Conservation (phyloP, 2,797 vertebrate genomes). For the Antrozous pallidus region DNA sequence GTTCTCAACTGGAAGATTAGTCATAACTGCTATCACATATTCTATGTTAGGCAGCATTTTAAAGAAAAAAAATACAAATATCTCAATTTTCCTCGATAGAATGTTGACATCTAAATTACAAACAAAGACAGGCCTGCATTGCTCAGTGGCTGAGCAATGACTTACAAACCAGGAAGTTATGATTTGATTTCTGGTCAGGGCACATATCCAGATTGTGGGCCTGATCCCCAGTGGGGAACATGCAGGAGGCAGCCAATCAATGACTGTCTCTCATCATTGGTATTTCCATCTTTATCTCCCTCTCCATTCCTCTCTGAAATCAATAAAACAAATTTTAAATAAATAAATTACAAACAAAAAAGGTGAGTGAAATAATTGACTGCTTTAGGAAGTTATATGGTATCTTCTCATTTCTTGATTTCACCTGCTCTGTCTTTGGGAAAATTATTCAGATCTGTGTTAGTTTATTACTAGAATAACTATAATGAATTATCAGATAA, state of each 20-base stretch:
- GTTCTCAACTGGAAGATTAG: not conserved
- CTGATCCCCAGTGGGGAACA: too few species aligned
- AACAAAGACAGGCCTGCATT: not conserved
- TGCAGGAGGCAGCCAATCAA: too few species aligned
- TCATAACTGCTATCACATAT: not conserved
- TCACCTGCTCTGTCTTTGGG: not conserved
- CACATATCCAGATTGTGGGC: too few species aligned
- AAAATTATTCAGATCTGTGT: not conserved
- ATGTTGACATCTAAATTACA: not conserved
- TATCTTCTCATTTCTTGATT: not conserved
- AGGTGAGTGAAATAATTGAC: not conserved
- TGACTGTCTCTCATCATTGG: too few species aligned
- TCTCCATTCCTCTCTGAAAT: too few species aligned
- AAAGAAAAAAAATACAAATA: not conserved
- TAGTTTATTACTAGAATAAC: not conserved
- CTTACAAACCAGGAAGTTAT: too few species aligned
- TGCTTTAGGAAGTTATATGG: not conserved
- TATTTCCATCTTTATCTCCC: too few species aligned
- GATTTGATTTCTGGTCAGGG: too few species aligned
- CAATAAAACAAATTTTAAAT: too few species aligned
- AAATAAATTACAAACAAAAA: not conserved
- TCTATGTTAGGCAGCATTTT: not conserved
- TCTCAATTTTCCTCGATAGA: not conserved
- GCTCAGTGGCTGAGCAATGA: too few species aligned
- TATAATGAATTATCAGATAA: not conserved